These are phyloP conservation scores for Leptoteleia sp. DNA, from an alignment of 1,140 invertebrate genomes.

Conservation along the genomic window DNA sequence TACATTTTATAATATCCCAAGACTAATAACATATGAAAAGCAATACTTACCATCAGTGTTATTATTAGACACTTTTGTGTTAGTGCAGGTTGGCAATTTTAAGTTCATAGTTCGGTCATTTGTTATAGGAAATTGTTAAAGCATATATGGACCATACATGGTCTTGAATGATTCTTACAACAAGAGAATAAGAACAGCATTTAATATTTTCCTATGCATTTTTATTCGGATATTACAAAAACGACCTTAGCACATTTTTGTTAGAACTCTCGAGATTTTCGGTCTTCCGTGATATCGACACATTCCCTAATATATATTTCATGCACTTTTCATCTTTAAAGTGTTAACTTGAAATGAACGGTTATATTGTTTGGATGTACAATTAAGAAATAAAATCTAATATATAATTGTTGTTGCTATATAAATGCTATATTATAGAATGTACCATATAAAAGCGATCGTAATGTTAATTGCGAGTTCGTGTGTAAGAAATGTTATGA, in stretches of 20 bases:
- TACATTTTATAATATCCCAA: too few relatives aligned
- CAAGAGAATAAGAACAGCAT: too few relatives aligned
- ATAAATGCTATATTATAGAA: constrained; percentile 53
- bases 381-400: constrained; percentile 32
- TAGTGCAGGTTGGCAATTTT: too few relatives aligned
- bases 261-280: constrained; percentile 71
- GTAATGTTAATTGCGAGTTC: constrained; percentile 30
- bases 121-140: too few relatives aligned
- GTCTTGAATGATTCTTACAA: too few relatives aligned
- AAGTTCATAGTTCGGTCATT: too few relatives aligned
- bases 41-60: too few relatives aligned
- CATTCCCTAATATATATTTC: constrained; percentile 55
- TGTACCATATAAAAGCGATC: constrained; percentile 57
- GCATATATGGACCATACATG: too few relatives aligned
- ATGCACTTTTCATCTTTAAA: constrained; percentile 35
- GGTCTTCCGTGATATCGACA: constrained; percentile 44
- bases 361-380: constrained; percentile 21
- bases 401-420: constrained; percentile 26
- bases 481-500: constrained; percentile 53
- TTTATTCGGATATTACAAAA: constrained; percentile 80
- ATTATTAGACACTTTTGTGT: too few relatives aligned
- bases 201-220: constrained; percentile 69
- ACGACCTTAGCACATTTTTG: constrained; percentile 72
- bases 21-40: too few relatives aligned
- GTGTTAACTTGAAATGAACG: constrained; percentile 5